Conservation (phyloP, 2,888 invertebrate species). For the Lasioglossum leucozonium region DNA sequence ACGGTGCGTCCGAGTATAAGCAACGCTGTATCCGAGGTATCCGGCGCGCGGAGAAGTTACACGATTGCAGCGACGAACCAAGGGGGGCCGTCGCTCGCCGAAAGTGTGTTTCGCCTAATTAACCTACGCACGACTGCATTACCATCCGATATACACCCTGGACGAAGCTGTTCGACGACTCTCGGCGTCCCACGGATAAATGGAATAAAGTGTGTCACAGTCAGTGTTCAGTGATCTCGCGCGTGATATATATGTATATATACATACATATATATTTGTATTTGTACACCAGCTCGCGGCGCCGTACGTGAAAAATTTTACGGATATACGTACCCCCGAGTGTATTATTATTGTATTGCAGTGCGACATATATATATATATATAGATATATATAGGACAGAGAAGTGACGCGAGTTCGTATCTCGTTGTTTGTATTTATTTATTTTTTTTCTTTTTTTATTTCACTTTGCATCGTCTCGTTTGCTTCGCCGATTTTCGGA, state of each 20-base stretch:
- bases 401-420: slow-evolving; percentile 36
- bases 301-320: slow-evolving; percentile 33
- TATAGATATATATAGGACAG: slow-evolving; percentile 6
- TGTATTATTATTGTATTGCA: slow-evolving; percentile 52
- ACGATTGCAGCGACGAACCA: background rate
- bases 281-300: slow-evolving; percentile 5
- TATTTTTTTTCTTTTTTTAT: background rate
- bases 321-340: slow-evolving; percentile 34
- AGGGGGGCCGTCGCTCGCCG: slow-evolving; percentile 2
- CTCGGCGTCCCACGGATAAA: slow-evolving; percentile 70
- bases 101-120: slow-evolving; percentile 44
- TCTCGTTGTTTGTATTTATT: slow-evolving; percentile 20
- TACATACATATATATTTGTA: background rate
- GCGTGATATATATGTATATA: slow-evolving; percentile 52
- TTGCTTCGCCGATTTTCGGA: slow-evolving; percentile 7
- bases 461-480: background rate
- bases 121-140: slow-evolving; percentile 51
- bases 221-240: slow-evolving; percentile 66
- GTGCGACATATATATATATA: slow-evolving; percentile 15
- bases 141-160: slow-evolving; percentile 41
- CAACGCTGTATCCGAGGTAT: background rate
- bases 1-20: background rate
- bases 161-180: slow-evolving; percentile 59
- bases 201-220: slow-evolving; percentile 72
- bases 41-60: background rate